Base-by-base conservation (phyloP, 2,797 vertebrate genomes). In the Serranus cabrilla region DNA sequence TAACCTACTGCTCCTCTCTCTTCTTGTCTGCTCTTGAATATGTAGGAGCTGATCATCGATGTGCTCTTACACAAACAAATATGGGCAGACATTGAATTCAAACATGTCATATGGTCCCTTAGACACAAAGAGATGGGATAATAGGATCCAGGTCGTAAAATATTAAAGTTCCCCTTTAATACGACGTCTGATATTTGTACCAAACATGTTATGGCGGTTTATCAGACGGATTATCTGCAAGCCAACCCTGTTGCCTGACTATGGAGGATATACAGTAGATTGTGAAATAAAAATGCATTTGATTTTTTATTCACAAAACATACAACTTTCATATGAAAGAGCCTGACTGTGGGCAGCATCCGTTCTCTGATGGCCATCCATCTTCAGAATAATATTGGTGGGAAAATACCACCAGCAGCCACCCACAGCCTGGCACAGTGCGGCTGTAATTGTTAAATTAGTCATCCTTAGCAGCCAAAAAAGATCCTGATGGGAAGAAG, bases 351-450 rank as follows among this genome's bases (percentile, higher is more conserved):
- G 11, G 23, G 20, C 40, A 27, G 51, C 49, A 37, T 40, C 71
- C 5, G 18, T 27, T 65, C 13, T 21, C 46, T 45, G 34, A 42
- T 62, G 42, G 39, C 47, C 46, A 3, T 47, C 20, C 52, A 18
- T 64, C 47, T 40, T 55, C 60, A 51, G 23, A 54, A 6, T 46
- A 37, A 39, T 66, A 18, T 69, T 43, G 23, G 55, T 71, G 42
- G 65, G 61, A 62, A 82, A 73, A 74, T 67, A 64, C 63, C 59
- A 67, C 51, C 58, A 56, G 49, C 76, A 51, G 47, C 78, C 11
- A 27, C 59, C 11, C 25, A 67, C 73, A 68, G 62, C 60, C 46
- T 66, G 16, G 56, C 31, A 66, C 63, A 16, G 64, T 64, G 39
- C 11, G 64, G 11, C 9, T 50, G 34, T 25, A 40, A 20, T 52